These are phyloP conservation scores for Bemisia tabaci DNA, from an alignment of 1,140 invertebrate genomes.

Conservation along the genomic window DNA sequence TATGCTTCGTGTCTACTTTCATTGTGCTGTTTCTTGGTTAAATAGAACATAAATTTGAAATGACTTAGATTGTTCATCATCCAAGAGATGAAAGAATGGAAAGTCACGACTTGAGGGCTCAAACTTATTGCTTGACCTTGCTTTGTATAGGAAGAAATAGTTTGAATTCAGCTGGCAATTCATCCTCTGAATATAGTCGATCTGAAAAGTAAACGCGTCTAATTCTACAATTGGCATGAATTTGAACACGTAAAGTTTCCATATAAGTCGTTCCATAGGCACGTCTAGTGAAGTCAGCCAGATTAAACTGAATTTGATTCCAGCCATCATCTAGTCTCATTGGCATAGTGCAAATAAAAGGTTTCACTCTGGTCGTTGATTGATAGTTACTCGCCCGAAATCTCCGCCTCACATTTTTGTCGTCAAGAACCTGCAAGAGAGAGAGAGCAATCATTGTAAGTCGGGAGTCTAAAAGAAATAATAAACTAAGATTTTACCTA, in stretches of 20 bases:
- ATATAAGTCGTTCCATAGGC: constrained; percentile 99
- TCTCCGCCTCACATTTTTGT: constrained; percentile 88
- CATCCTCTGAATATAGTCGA: constrained; percentile 96
- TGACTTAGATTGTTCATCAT: too few species aligned
- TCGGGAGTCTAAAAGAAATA: not conserved
- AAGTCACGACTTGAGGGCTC: too few species aligned
- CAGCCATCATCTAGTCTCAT: constrained; percentile 96
- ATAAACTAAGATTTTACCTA: constrained; percentile 7
- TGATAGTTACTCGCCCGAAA: constrained; percentile 98
- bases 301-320: constrained; percentile 98
- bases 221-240: constrained; percentile 98
- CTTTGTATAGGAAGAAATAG: constrained; percentile 86
- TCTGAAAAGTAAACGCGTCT: constrained; percentile 98
- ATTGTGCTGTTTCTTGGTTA: too few species aligned
- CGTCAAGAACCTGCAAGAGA: constrained; percentile 72
- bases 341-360: constrained; percentile 99
- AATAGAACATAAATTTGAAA: too few species aligned
- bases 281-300: constrained; percentile 93
- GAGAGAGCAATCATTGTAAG: constrained; percentile 1
- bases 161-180: constrained; percentile 98
- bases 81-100: too few species aligned
- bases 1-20: too few species aligned
- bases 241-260: constrained; percentile 92
- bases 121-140: constrained; percentile 42
- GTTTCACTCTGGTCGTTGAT: constrained; percentile 92